Percentiles rank a stretch among this genome's conserved stretches.
phyloP scores from a whole-genome alignment of 1,140 invertebrate genomes.

The Musca domestica region DNA sequence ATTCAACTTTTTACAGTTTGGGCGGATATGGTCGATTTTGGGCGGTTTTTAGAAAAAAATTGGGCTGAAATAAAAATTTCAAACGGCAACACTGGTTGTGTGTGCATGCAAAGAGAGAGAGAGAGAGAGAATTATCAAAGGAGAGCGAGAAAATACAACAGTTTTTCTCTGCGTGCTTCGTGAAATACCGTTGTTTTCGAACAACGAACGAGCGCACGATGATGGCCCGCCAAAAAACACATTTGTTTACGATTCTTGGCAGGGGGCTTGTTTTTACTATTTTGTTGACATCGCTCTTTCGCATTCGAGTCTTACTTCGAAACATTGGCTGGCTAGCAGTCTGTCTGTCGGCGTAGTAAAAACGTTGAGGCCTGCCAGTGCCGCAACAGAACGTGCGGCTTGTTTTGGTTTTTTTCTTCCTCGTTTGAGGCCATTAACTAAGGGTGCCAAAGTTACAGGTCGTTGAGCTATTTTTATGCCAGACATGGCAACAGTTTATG shows the following conservation, averaged over 20 bases:
- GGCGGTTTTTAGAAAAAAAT: too few relatives aligned
- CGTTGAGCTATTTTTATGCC: neutral
- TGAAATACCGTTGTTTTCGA: neutral
- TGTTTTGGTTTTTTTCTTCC: neutral
- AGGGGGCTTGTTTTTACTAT: constrained; percentile 42
- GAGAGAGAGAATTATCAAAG: too few relatives aligned
- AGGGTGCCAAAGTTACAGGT: constrained; percentile 14
- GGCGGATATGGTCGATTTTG: too few relatives aligned
- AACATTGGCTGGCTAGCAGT: neutral
- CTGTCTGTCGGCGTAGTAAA: neutral
- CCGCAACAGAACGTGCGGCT: neutral
- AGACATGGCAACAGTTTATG: too few relatives aligned
- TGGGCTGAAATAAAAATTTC: too few relatives aligned
- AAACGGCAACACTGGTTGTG: too few relatives aligned
- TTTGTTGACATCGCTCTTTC: constrained; percentile 52
- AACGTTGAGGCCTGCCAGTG: neutral
- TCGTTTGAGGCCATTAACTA: neutral
- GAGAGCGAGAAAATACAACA: too few relatives aligned
- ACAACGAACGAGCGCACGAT: neutral
- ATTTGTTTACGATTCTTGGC: neutral
- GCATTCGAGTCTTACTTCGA: constrained; percentile 26
- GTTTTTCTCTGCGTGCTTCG: neutral
- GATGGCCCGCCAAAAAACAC: neutral
- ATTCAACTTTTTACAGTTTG: too few relatives aligned
- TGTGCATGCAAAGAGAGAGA: too few relatives aligned